Percentiles rank a stretch among this genome's conserved stretches.
Evolutionary conservation across 1,140 invertebrate genomes (phyloP).

Genomic region (Formica exsecta): DNA sequence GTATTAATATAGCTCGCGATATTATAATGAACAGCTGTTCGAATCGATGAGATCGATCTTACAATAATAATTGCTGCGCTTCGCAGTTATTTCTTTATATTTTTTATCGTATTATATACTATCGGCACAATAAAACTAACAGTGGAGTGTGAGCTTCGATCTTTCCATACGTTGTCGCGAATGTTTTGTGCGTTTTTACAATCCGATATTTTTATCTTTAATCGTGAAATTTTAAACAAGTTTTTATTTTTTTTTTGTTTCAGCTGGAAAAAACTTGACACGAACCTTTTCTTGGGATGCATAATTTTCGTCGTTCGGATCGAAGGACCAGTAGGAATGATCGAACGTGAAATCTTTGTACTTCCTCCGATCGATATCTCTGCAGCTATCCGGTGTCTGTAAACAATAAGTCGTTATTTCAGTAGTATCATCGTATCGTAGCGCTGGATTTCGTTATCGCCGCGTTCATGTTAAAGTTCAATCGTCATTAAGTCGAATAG

Average conservation of each 20-base stretch:
- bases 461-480: slow-evolving; percentile 29
- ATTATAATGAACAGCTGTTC: background rate
- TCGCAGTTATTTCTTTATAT: background rate
- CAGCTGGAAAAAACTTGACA: background rate
- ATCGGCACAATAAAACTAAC: background rate
- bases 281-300: slow-evolving; percentile 92
- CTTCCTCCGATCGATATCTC: slow-evolving; percentile 88
- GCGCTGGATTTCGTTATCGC: slow-evolving; percentile 8
- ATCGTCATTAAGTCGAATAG: slow-evolving; percentile 6
- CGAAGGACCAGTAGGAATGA: slow-evolving; percentile 96
- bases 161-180: slow-evolving; percentile 1
- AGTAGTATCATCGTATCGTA: background rate
- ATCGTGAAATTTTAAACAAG: background rate
- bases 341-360: slow-evolving; percentile 97
- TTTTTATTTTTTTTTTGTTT: background rate
- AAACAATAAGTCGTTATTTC: slow-evolving; percentile 71
- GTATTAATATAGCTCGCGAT: too few species aligned
- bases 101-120: background rate
- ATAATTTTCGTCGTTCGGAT: slow-evolving; percentile 90
- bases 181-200: background rate
- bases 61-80: background rate
- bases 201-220: background rate
- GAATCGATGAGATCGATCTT: slow-evolving; percentile 2
- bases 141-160: background rate
- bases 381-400: slow-evolving; percentile 84